Evolutionary conservation across 1,140 invertebrate genomes (phyloP).

Genomic region (Steinernema khuongi): DNA sequence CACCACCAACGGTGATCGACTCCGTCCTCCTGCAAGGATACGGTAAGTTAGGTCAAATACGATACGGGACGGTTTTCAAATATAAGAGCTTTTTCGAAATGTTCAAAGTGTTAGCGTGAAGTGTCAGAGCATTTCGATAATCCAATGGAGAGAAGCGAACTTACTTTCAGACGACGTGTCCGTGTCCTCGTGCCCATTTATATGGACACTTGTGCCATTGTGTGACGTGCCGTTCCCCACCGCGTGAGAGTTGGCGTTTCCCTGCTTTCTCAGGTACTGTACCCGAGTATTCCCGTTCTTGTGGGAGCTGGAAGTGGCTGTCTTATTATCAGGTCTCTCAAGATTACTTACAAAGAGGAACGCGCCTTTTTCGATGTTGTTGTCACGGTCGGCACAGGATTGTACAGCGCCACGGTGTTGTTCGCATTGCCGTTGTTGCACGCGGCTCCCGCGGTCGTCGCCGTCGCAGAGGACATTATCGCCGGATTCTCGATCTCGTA

Average conservation of each 20-base stretch:
- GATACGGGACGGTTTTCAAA: no score
- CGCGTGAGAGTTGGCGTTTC: background rate
- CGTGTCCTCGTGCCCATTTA: background rate
- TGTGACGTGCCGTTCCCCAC: background rate
- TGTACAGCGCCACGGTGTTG: constrained; percentile 7
- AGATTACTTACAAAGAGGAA: background rate
- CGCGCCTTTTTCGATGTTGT: background rate
- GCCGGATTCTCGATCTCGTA: background rate
- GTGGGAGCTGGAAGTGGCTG: background rate
- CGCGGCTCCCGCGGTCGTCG: background rate
- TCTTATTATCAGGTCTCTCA: no score
- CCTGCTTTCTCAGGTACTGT: background rate
- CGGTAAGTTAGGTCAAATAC: no score
- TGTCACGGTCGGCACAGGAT: background rate
- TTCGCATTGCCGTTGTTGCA: background rate
- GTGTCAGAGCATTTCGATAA: no score
- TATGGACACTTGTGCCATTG: background rate
- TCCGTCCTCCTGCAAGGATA: background rate
- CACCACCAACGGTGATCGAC: background rate
- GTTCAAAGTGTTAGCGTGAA: no score
- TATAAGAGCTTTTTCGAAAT: no score
- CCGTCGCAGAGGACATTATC: background rate
- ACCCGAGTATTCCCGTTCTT: background rate
- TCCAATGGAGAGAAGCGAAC: no score
- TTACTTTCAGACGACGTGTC: background rate